These are phyloP conservation scores for Heliconius congener DNA, from an alignment of 1,140 invertebrate species.

Conservation along the genomic window DNA sequence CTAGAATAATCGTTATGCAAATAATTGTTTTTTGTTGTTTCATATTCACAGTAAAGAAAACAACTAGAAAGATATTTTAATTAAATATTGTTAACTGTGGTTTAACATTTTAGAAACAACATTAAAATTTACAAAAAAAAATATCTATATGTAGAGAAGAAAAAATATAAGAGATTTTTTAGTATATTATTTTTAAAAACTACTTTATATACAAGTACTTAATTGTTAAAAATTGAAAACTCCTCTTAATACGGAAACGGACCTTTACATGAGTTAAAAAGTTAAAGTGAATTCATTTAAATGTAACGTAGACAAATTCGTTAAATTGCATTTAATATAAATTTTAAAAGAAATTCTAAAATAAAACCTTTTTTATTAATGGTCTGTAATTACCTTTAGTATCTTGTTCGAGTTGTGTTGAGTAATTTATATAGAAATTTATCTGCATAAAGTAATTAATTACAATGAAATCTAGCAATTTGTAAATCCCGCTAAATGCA, in stretches of 20 bases:
- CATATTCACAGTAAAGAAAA: not conserved
- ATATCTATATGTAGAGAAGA: no score
- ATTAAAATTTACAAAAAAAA: no score
- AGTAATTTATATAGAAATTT: conserved; percentile 5
- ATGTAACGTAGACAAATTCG: not conserved
- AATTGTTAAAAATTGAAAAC: no score
- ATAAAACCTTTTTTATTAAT: not conserved
- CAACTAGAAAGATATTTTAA: not conserved
- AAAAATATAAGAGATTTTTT: no score
- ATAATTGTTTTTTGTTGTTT: not conserved
- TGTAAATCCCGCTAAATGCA: not conserved
- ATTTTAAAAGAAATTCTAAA: not conserved
- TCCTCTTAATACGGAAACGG: no score
- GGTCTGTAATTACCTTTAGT: not conserved
- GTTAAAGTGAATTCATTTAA: not conserved
- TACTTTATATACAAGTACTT: no score
- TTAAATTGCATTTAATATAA: not conserved
- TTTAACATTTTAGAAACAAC: no score
- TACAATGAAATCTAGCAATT: not conserved
- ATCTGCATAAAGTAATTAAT: conserved; percentile 1
- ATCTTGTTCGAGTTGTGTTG: not conserved
- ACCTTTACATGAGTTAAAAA: not conserved
- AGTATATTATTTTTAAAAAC: no score
- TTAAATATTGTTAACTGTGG: not conserved
- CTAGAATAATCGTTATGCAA: not conserved